These are phyloP conservation scores for Aphyosemion australe DNA, from an alignment of 2,113 vertebrate species.

Conservation along the genomic window DNA sequence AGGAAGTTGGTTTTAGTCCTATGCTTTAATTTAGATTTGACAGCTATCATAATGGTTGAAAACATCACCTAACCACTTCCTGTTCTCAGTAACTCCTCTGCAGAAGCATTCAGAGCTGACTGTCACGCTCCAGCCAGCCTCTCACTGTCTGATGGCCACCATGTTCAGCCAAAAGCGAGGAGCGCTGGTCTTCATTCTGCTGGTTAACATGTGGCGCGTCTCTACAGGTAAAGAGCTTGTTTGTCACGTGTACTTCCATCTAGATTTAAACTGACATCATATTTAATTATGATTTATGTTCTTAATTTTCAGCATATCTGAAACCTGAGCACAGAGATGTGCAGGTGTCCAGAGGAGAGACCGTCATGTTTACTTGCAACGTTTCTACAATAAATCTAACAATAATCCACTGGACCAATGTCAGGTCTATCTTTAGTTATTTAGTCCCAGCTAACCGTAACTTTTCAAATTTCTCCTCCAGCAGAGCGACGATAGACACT, in stretches of 20 bases:
- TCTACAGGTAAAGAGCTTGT: neutral
- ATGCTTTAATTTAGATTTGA: too few relatives aligned
- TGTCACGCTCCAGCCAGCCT: constrained; percentile 1
- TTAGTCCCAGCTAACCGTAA: accelerated
- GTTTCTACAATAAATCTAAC: accelerated
- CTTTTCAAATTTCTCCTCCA: constrained; percentile 25
- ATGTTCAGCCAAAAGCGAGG: neutral
- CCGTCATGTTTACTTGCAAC: constrained; percentile 19
- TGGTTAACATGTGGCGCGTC: neutral
- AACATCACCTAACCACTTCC: constrained; percentile 20
- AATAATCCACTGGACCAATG: constrained; percentile 13
- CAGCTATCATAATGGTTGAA: too few relatives aligned
- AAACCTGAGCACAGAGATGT: neutral
- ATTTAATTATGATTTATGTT: neutral
- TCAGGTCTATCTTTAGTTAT: neutral
- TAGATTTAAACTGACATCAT: neutral
- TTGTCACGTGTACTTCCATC: neutral
- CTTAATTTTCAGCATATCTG: neutral
- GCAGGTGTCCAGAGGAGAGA: constrained; percentile 11
- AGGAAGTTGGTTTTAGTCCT: too few relatives aligned
- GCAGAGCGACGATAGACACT: neutral
- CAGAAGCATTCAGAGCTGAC: neutral
- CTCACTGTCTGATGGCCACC: neutral
- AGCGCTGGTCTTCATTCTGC: neutral
- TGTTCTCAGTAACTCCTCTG: neutral